Evolutionary conservation across 2,888 invertebrate species (phyloP).

Genomic region (Choristoneura rosaceana): DNA sequence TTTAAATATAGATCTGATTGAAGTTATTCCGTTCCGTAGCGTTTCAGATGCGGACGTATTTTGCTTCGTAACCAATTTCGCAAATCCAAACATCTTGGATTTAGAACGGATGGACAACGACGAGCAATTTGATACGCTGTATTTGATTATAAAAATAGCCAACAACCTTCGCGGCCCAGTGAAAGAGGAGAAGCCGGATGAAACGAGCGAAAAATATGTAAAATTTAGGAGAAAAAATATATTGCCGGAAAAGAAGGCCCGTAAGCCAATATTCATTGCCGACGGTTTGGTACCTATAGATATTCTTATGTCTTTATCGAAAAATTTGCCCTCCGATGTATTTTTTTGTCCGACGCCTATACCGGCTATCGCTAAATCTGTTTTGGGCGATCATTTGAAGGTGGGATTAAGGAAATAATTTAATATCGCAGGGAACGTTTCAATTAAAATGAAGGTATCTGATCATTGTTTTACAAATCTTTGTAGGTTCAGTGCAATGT

Average conservation of each 20-base stretch:
- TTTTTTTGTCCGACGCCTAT: constrained; percentile 67
- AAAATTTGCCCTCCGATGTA: constrained; percentile 61
- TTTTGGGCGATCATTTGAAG: constrained; percentile 67
- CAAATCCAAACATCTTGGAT: constrained; percentile 67
- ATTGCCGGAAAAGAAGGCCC: constrained; percentile 41
- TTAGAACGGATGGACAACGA: constrained; percentile 54
- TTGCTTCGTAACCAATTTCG: constrained; percentile 68
- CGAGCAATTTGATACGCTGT: constrained; percentile 65
- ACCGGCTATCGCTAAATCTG: constrained; percentile 58
- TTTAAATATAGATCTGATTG: background rate
- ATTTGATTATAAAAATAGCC: constrained; percentile 71
- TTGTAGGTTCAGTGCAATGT: constrained; percentile 60
- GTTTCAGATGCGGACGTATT: constrained; percentile 73
- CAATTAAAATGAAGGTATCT: constrained; percentile 15
- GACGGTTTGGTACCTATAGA: constrained; percentile 71
- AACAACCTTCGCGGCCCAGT: constrained; percentile 54
- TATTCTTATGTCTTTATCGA: constrained; percentile 63
- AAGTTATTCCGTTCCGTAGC: constrained; percentile 49
- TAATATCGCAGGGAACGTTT: constrained; percentile 24
- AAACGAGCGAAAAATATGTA: constrained; percentile 39
- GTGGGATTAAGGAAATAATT: constrained; percentile 50
- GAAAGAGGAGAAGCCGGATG: constrained; percentile 38
- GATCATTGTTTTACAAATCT: constrained; percentile 23
- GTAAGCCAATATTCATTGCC: constrained; percentile 65
- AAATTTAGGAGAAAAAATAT: constrained; percentile 42